Evolutionary conservation across 2,797 vertebrate species (phyloP).

Genomic region (Sciaenops ocellatus): DNA sequence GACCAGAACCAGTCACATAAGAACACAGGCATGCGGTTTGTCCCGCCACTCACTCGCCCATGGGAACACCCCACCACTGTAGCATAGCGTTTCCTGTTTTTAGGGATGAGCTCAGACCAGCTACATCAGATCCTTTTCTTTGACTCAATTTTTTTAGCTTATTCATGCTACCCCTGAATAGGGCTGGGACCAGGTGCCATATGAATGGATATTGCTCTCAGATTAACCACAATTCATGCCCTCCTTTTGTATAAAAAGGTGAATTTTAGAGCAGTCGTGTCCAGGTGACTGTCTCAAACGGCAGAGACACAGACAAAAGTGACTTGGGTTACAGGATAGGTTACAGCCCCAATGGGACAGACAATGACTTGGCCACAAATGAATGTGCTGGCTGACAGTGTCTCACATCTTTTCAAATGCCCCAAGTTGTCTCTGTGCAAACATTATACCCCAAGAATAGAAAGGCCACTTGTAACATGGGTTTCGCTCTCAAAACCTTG

Average conservation of each 20-base stretch:
- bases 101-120: constrained; percentile 68
- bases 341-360: constrained; percentile 75
- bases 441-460: constrained; percentile 72
- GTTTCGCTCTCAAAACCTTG: constrained; percentile 61
- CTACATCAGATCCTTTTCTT: constrained; percentile 73
- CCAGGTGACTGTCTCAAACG: constrained; percentile 77
- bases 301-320: constrained; percentile 80
- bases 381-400: constrained; percentile 69
- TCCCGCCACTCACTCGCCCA: constrained; percentile 69
- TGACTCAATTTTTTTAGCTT: constrained; percentile 52
- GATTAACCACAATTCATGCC: constrained; percentile 75
- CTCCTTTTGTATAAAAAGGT: constrained; percentile 79
- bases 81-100: constrained; percentile 63
- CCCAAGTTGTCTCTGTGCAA: constrained; percentile 77
- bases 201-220: constrained; percentile 79
- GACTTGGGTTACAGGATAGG: constrained; percentile 81
- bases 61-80: constrained; percentile 71
- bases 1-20: constrained; percentile 68
- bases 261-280: constrained; percentile 79
- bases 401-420: constrained; percentile 72
- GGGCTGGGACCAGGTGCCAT: constrained; percentile 78
- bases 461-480: constrained; percentile 62
- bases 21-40: constrained; percentile 70
- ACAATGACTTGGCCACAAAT: constrained; percentile 80
- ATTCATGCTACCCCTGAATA: constrained; percentile 77